These are phyloP conservation scores for Cyanoliseus patagonus DNA, from an alignment of 2,113 vertebrate genomes.

Conservation along the genomic window DNA sequence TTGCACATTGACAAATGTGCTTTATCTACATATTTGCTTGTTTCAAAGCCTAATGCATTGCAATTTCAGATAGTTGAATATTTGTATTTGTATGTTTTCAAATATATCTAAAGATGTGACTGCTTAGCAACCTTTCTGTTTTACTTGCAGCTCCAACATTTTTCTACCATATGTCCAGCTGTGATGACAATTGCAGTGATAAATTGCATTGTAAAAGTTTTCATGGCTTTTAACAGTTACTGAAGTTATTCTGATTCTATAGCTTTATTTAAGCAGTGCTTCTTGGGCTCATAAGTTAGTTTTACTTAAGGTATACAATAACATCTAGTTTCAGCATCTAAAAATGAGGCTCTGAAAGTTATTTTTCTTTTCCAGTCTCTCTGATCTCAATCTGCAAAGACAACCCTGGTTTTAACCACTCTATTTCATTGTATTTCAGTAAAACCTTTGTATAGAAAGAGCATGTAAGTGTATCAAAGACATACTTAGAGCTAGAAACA, in stretches of 20 bases:
- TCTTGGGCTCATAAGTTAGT: not conserved
- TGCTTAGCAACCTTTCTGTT: not conserved
- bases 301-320: not conserved
- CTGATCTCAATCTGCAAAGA: not conserved
- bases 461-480: not conserved
- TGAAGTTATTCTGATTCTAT: not conserved
- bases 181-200: not conserved
- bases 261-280: not conserved
- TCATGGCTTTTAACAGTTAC: not conserved
- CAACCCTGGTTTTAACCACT: not conserved
- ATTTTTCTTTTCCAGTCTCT: not conserved
- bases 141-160: not conserved
- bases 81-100: not conserved
- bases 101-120: not conserved
- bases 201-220: not conserved
- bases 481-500: not conserved
- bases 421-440: not conserved
- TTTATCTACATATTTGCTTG: not conserved
- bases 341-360: not conserved
- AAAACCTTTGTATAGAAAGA: not conserved
- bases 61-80: not conserved
- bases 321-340: not conserved
- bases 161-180: not conserved
- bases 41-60: not conserved
- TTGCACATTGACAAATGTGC: accelerated